Evolutionary conservation across 53 echinoderm and acorn worm genomes (phyloP), one percentile per base, ranked within the genome.

Genomic region (Zoroaster sp.): DNA sequence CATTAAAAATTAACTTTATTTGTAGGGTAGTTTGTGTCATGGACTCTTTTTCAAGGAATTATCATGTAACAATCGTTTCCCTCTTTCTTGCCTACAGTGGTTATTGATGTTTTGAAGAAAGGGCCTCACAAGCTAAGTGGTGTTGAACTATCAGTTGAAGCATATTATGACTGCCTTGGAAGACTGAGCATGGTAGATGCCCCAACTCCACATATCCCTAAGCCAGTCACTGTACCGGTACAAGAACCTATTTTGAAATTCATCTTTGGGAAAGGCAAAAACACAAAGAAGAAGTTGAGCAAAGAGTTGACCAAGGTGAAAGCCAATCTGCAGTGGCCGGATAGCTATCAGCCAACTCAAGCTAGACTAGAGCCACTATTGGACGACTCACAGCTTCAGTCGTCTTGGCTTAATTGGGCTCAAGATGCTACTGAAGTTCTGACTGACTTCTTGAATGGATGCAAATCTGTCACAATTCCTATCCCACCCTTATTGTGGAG

Each of bases 201-300:
- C 35, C 91, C 91, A 54, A 49, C 87, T 15, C 86, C 91, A 14
- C 77, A 51, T 18, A 47, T 91, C 54, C 91, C 91, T 21, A 87
- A 91, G 41, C 87, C 91, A 87, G 51, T 87, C 17, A 38, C 78
- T 12, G 40, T 77, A 9, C 13, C 36, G 7, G 87, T 87, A 30
- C 21, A 45, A 10, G 17, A 28, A 40, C 33, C 37, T 1, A n/a
- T 91, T 31, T 51, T 91, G 70, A 46, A 78, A 18, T 87, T 69
- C 66, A 52, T 91, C 47, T 71, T 35, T 45, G 85, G 71, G 39
- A 85, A 70, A 41, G 85, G 85, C n/a, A 28, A 36, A 43, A 68
- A 36, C 10, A 9, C 69, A 17, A 88, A 68, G 33, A 25, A 47
- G 66, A 67, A 40, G 10, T 54, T 88, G 42, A 21, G 43, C 11